phyloP scores from a whole-genome alignment of 2,888 invertebrate genomes.

The Hoplodrina ambigua region DNA sequence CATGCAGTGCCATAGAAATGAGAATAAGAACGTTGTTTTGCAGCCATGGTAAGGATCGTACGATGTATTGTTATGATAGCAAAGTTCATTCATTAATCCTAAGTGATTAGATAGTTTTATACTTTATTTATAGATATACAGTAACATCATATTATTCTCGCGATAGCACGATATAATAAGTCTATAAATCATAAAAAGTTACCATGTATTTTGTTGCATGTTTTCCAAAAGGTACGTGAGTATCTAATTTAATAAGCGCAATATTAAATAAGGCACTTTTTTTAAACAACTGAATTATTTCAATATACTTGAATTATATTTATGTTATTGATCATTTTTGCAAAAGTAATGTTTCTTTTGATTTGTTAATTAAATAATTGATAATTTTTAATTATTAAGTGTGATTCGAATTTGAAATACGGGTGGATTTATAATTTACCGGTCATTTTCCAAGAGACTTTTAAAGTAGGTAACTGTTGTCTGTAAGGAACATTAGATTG shows the following conservation, averaged over 20 bases:
- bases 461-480: too few species aligned
- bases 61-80: slow-evolving; percentile 20
- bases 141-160: neutral
- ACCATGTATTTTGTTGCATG: neutral
- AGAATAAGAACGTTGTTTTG: neutral
- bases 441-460: too few species aligned
- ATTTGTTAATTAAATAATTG: too few species aligned
- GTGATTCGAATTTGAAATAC: neutral
- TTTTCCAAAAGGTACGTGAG: too few species aligned
- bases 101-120: slow-evolving; percentile 35
- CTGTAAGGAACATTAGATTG: too few species aligned
- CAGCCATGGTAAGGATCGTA: slow-evolving; percentile 1
- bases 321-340: too few species aligned
- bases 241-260: too few species aligned
- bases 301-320: neutral
- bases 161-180: neutral
- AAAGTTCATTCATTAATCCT: slow-evolving; percentile 30
- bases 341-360: too few species aligned
- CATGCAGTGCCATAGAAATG: slow-evolving; percentile 36
- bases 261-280: neutral
- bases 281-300: neutral
- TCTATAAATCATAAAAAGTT: neutral
- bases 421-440: too few species aligned
- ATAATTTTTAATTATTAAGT: neutral
- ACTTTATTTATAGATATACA: neutral